Base-by-base conservation (phyloP, 2,113 vertebrate species). In the Myanophis thanlyinensis region DNA sequence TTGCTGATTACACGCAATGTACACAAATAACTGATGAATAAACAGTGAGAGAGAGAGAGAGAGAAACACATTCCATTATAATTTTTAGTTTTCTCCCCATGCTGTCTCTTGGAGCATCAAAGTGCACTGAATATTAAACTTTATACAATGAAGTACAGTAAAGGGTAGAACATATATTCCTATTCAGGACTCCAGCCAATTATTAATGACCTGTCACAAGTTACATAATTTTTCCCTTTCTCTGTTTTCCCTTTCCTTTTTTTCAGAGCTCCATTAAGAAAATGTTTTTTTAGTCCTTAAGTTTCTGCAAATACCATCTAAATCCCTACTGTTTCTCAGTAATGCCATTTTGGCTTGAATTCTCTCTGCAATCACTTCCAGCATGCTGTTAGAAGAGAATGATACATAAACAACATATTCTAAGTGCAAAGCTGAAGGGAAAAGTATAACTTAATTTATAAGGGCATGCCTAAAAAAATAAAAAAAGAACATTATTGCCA, bases 1-100 rank as follows among this genome's bases (percentile, higher is more conserved):
- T 85, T 11, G 84, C 85, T n/a, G 27, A 35, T 87, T 90, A 49
- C 52, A 59, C 27, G 85, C 13, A 84, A 20, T 85, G 9, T 59
- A 25, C 51, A 85, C 85, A 46, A 93, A 89, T 88, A 89, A 49
- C 51, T 87, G 47, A 51, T 56, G 47, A 89, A 93, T 85, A 91
- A 93, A 91, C 67, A 89, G 6, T 20, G 59, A 92, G 91, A 51
- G 51, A 22, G 25, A 47, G 4, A 51, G 0, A 35, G 3, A 12
- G 27, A 7, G 18, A 12, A 80, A 30, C 22, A 22, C 25, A 47
- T 89, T 44, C 73, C 46, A 89, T 89, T n/a, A 85, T 56, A 84
- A 59, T 89, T 62, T 85, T 62, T 22, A 89, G 51, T 89, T 80
- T 51, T 89, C 40, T 89, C 44, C 27, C 15, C 10, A 35, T 3